Evolutionary conservation across 2,113 vertebrate genomes (phyloP), one percentile per base, ranked within the genome.

Genomic region (Sciurus niger): DNA sequence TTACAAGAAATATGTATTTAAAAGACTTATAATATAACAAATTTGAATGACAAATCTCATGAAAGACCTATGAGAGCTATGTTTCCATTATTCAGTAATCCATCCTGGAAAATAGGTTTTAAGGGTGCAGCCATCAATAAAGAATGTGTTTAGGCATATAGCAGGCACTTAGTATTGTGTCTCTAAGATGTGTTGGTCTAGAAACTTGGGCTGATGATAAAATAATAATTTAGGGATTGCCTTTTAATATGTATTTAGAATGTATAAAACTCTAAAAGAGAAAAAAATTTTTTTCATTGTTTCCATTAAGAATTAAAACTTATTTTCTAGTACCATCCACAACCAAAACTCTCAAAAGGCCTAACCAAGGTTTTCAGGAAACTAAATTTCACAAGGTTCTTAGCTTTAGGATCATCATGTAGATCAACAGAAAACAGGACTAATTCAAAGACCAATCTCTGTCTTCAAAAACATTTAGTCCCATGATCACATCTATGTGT

Each of bases 81-180:
- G n/a, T 48, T 95, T 96, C 4, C 0, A 32, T 97, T 84, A 65
- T 32, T 98, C 72, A 92, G 85, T 80, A 93, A 60, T 60, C 65
- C 53, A n/a, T 97, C 84, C 96, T 89, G 7, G 72, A 68, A 94
- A 92, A 85, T 46, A 93, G 67, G n/a, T 43, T 97, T 95, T 97
- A 97, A 95, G 91, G 74, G 68, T 95, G 46, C 13, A 96, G 80
- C 20, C 82, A 89, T 95, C 73, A 97, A 34, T 65, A 90, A 91
- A 84, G 83, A 37, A 84, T 60, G 20, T 55, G 32, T 92, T 89
- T 53, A 74, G 63, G 53, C 11, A 40, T 8, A 40, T 77, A 91
- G 84, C 63, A 96, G 70, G 68, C 40, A 43, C 17, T 30, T 40
- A 76, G 40, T 72, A 14, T 34, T 55, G 10, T 93, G 74, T 87